phyloP scores from a whole-genome alignment of 2,888 invertebrate genomes.

The Stegophylla sp. region DNA sequence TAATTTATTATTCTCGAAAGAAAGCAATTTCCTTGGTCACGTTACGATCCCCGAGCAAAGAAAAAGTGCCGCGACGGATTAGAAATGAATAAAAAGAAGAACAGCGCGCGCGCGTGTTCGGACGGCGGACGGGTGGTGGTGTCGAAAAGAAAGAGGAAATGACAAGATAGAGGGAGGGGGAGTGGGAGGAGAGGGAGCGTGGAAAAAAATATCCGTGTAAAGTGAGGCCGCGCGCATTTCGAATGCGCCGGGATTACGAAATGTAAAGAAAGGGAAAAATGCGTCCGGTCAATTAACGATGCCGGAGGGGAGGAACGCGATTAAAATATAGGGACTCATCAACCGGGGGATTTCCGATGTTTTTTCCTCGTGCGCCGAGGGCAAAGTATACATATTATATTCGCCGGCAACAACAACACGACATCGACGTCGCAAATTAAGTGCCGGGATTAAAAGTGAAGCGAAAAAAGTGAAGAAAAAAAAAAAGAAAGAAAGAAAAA shows the following conservation, averaged over 20 bases:
- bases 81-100: constrained; percentile 25
- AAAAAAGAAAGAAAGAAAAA: not conserved
- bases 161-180: not conserved
- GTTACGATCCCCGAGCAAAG: constrained; percentile 30
- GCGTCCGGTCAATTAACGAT: constrained; percentile 55
- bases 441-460: constrained; percentile 48
- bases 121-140: not conserved
- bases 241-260: constrained; percentile 50
- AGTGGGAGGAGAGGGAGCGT: not conserved
- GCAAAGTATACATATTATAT: not conserved
- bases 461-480: not conserved
- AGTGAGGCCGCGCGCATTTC: constrained; percentile 21
- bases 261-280: constrained; percentile 60
- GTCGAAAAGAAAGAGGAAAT: too few relatives aligned
- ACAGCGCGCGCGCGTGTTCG: not conserved
- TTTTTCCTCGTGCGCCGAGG: not conserved
- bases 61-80: constrained; percentile 20
- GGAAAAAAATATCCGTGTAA: constrained; percentile 21
- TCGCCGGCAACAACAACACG: not conserved
- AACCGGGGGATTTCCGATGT: constrained; percentile 38
- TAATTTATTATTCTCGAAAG: constrained; percentile 50
- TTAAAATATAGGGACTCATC: constrained; percentile 45
- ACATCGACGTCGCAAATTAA: constrained; percentile 57
- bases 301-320: constrained; percentile 39
- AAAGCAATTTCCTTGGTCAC: constrained; percentile 53